Evolutionary conservation across 2,797 vertebrate species (phyloP), one percentile per base, ranked within the genome.

Genomic region (Anniella stebbinsi): DNA sequence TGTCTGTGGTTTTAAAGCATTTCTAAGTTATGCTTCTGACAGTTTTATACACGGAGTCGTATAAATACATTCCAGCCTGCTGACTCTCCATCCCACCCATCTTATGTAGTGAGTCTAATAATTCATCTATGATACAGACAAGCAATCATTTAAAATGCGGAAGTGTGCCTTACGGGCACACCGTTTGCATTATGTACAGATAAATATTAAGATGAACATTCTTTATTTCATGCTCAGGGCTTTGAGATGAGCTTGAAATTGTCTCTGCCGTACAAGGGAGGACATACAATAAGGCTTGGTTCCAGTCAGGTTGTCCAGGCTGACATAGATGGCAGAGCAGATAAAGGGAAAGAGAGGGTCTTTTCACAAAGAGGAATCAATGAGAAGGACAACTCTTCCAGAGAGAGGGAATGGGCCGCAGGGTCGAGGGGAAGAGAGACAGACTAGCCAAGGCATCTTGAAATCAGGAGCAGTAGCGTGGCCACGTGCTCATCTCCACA

Each of bases 51-150:
- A 84, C 72, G 78, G 92, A 96, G 93, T 88, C 94, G 84, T 87
- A 63, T 94, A 97, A 96, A 96, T 97, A 97, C 97, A 97, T 90
- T 95, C 48, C 57, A 94, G 95, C 88, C 78, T 93, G 87, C 90
- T 87, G 89, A 94, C 93, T 92, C 86, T 91, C 93, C 92, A 84
- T 95, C 87, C 91, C 94, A 89, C 86, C 92, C 92, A 76, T 87
- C 89, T 13, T 0, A 90, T 2, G 9, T 86, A 89, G 89, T 67
- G 91, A 77, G 86, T 94, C 92, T 93, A 93, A 96, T 96, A 92
- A 93, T 86, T 96, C 93, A 96, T 92, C 92, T 88, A 67, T 89
- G 95, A 94, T 33, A 90, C 88, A 93, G 97, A 94, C 94, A 95
- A 95, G 94, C 75, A 92, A 94, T 94, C 30, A 54, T 94, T 96